These are phyloP conservation scores for Amphipoea lucens DNA, from an alignment of 2,888 invertebrate species.

Conservation along the genomic window DNA sequence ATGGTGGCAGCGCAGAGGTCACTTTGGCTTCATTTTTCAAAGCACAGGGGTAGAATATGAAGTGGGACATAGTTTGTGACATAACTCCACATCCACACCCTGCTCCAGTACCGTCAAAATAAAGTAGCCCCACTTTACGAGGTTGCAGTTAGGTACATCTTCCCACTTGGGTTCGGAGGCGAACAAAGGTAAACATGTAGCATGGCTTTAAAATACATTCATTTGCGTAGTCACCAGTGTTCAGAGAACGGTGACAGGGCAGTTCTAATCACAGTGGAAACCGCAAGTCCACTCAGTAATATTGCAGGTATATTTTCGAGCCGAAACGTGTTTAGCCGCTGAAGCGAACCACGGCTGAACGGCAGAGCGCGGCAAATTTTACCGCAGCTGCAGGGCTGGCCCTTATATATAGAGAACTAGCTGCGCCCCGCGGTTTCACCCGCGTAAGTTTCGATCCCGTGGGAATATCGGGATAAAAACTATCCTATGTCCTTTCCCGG, in stretches of 20 bases:
- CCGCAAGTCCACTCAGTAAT: constrained; percentile 42
- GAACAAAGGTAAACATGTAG: neutral
- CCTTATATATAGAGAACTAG: too few relatives aligned
- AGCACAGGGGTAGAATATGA: neutral
- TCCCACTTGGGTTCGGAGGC: neutral
- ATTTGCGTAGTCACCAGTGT: constrained; percentile 1
- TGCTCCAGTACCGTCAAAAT: neutral
- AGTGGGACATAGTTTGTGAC: neutral
- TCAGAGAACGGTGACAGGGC: neutral
- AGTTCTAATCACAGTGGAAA: constrained; percentile 38
- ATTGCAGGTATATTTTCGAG: constrained; percentile 54
- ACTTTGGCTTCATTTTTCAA: neutral
- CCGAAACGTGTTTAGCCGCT: constrained; percentile 46
- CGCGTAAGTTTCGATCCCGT: too few relatives aligned
- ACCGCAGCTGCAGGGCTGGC: constrained; percentile 48
- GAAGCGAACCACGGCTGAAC: constrained; percentile 31
- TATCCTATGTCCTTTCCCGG: too few relatives aligned
- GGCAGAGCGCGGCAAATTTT: constrained; percentile 20
- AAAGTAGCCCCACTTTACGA: neutral
- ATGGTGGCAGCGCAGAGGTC: neutral
- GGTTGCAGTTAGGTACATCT: neutral
- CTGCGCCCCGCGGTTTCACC: too few relatives aligned
- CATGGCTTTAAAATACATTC: neutral
- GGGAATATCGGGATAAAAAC: too few relatives aligned
- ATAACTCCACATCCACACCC: neutral